phyloP scores from a whole-genome alignment of 2,888 invertebrate species.

The Platycheirus albimanus region DNA sequence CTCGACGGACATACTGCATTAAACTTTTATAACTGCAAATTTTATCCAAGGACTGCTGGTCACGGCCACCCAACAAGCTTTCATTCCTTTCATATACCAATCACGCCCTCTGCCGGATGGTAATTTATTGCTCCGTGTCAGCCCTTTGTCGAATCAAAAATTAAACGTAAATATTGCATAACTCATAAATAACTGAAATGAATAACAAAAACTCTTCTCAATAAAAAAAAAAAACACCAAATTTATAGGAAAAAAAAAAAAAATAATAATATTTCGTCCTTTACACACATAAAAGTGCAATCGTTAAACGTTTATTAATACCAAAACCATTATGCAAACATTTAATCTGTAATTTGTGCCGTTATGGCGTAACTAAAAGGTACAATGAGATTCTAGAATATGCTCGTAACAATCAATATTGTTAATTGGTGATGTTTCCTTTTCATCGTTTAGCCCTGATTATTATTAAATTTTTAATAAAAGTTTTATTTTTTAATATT shows the following conservation, averaged over 20 bases:
- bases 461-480: slow-evolving; percentile 20
- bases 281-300: slow-evolving; percentile 44
- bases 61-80: too few species aligned
- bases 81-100: not conserved
- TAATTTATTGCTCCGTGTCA: slow-evolving; percentile 58
- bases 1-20: slow-evolving; percentile 29
- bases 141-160: slow-evolving; percentile 62
- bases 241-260: not conserved
- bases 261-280: not conserved
- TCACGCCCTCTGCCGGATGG: slow-evolving; percentile 21
- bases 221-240: not conserved
- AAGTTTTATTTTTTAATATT: slow-evolving; percentile 1
- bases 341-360: slow-evolving; percentile 57
- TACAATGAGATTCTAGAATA: slow-evolving; percentile 53
- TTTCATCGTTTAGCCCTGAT: slow-evolving; percentile 24
- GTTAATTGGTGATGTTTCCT: slow-evolving; percentile 51
- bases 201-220: slow-evolving; percentile 35
- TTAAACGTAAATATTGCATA: slow-evolving; percentile 62
- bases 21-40: slow-evolving; percentile 65
- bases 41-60: slow-evolving; percentile 6
- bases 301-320: slow-evolving; percentile 68
- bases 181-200: slow-evolving; percentile 37
- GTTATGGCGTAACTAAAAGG: too few species aligned
- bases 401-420: slow-evolving; percentile 26
- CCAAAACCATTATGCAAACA: slow-evolving; percentile 54